Evolutionary conservation across 1,140 invertebrate genomes (phyloP), one percentile per base, ranked within the genome.

Genomic region (Zaprionus kolodkinae): DNA sequence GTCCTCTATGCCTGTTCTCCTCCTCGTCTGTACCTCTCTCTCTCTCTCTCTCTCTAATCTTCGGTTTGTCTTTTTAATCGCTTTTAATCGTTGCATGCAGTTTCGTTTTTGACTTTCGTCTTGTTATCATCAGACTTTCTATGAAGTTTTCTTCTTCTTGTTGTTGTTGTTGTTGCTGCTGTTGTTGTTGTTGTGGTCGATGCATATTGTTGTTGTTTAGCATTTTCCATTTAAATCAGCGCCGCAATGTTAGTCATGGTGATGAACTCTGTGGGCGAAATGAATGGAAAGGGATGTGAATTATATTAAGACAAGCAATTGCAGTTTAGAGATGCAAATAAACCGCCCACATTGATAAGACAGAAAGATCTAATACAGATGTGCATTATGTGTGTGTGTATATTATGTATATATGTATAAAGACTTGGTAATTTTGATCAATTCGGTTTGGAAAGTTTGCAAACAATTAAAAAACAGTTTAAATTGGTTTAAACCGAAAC

Each of bases 151-250:
- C 35, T 62, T 48, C 9, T 69, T 72, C 30, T 66, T 69, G 57
- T 17, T 66, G 40, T 66, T 62, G 11, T 25, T 15, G 13, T 64
- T 78, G 57, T 17, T 66, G 40, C 63, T 62, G 11, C 25, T 15
- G 13, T 64, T 78, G 21, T 30, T 61, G 61, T 50, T 69, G 48
- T 61, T 55, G 6, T 50, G n/a, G 45, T 27, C 25, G 36, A 13
- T 25, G 27, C 59, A 62, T 63, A n/a, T 65, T 54, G 64, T 59
- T 65, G 52, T 45, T 75, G 70, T 75, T 75, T 64, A 71, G 68
- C 67, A 69, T 76, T 84, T 82, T 82, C 79, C 80, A 72, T 80
- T 87, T 74, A 88, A 88, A 66, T 86, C 72, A 72, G 48, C 84
- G 60, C 60, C 69, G 57, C 80, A 79, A 60, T 78, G 66, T 76